Base-by-base conservation (phyloP, 2,113 vertebrate species). In the Thinocorus orbignyianus region DNA sequence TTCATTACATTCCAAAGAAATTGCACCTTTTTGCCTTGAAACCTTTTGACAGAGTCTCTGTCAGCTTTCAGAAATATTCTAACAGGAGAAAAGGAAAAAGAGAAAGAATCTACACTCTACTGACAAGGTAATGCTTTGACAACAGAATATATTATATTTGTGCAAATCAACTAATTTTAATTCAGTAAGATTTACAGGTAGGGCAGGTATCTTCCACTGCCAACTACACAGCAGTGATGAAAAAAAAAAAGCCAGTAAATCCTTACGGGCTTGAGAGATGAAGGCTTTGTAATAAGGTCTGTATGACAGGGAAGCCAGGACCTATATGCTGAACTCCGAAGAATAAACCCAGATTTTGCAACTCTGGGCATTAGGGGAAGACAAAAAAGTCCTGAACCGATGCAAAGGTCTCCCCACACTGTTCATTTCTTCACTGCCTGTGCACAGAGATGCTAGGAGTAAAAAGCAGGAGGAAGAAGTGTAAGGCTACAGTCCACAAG, bases 21-120 rank as follows among this genome's bases (percentile, higher is more conserved):
- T 93, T 84, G 79, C 5, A 86, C 31, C 82, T 84, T 78, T 94
- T 49, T 78, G 65, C 70, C 72, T 84, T 60, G 37, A 84, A 86
- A 84, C 25, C 49, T 44, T 94, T 94, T 86, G 79, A 94, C 62
- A 82, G 69, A 57, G 44, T 10, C 60, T 86, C 78, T 90, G 60
- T 88, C 93, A 91, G 90, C 71, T 94, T 91, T 66, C 82, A 81
- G 78, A 95, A 95, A 93, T 49, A 88, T 31, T 92, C 2, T 86
- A 95, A 92, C 80, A 94, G 55, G 24, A 86, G 22, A 35, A 46
- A 62, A 74, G 49, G 20, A 37, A 80, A 71, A 86, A 71, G 64
- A 78, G 20, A 48, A 74, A 51, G 64, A 55, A 86, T 31, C 22
- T 68, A 46, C 57, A 11, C 28, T 71, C 71, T 26, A 16, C 0